Evolutionary conservation across 2,888 invertebrate species (phyloP), one percentile per base, ranked within the genome.

Genomic region (Eupithecia inturbata): DNA sequence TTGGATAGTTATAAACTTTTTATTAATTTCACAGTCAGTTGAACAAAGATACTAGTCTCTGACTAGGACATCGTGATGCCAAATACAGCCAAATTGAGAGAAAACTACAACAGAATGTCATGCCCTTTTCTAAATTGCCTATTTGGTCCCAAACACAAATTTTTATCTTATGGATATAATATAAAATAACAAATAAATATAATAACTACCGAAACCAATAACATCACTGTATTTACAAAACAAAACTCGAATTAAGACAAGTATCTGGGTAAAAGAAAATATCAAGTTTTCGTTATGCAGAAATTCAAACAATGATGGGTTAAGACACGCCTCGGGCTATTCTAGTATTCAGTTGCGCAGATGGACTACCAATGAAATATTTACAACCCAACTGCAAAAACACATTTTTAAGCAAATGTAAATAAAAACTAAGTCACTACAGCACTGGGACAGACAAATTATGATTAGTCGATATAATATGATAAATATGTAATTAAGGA

Each of bases 81-180:
- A 69, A 76, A 68, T 70, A 63, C 67, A 72, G 79, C 82, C 31
- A 41, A 41, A 66, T n/a, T 64, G 19, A 57, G 49, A 53, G 49
- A 31, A 62, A 31, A 62, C 14, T 19, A 33, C 64, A n/a, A 63
- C 14, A 28, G 60, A 28, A 60, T 60, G 28, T 28, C 22, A 57
- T 26, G 14, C 16, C 31, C 19, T 19, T 19, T 26, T 19, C 28
- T 62, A 62, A 26, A 62, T 31, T 62, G 62, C 16, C 31, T 1
- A 26, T 26, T 63, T 19, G 10, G 39, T 36, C 22, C n/a, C 36
- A 39, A 64, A 19, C n/a, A 64, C 36, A 26, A 12, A 22, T 12
- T 36, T 9, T 36, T 36, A 36, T 36, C 36, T 64, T 64, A 64
- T 36, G 39, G 66, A 39, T 36, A 14, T 64, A 31, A 41, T 66